phyloP scores from a whole-genome alignment of 2,113 vertebrate species.

The Thinocorus orbignyianus region DNA sequence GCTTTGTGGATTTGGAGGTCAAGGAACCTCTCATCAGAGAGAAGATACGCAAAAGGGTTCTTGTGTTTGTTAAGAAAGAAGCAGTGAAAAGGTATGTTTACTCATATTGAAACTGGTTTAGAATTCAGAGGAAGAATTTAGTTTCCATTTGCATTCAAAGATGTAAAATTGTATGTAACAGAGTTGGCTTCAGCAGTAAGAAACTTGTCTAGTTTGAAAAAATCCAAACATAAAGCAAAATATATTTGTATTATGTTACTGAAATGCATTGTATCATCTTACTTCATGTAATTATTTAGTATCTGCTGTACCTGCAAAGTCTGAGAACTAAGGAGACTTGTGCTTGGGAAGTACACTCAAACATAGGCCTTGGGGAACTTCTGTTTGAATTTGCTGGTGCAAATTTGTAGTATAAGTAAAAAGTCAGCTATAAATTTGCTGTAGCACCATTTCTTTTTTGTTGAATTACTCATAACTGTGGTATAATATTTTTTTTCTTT shows the following conservation, averaged over 20 bases:
- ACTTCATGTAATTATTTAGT: neutral
- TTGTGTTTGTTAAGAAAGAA: neutral
- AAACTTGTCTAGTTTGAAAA: neutral
- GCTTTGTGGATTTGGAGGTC: neutral
- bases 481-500: neutral
- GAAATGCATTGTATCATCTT: neutral
- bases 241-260: neutral
- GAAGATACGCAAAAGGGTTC: neutral
- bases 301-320: neutral
- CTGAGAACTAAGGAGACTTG: neutral
- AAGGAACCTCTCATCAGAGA: neutral
- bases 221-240: neutral
- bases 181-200: neutral
- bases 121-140: neutral
- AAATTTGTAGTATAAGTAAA: neutral
- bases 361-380: neutral
- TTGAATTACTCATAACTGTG: neutral
- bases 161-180: neutral
- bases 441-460: neutral
- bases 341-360: neutral
- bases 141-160: neutral
- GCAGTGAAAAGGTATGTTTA: neutral
- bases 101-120: accelerated
- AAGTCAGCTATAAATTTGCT: neutral
- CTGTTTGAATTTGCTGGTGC: neutral